Evolutionary conservation across 2,113 vertebrate species (phyloP), one percentile per base, ranked within the genome.

Genomic region (Saccopteryx bilineata): DNA sequence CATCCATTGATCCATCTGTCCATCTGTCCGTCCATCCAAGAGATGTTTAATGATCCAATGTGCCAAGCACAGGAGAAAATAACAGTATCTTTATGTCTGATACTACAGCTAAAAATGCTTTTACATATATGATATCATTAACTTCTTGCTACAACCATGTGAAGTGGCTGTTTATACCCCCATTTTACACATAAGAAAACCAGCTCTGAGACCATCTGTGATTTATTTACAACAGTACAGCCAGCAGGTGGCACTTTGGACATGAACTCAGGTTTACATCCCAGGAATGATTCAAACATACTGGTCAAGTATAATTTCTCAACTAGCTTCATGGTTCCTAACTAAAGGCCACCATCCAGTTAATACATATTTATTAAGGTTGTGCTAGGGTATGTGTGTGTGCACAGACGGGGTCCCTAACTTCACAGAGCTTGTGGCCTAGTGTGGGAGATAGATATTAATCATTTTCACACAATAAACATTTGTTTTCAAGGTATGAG

Each of bases 231-330:
- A 95, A 82, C 48, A 95, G 87, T 79, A 94, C 11, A 96, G 87
- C 82, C 82, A 97, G 95, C 74, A 97, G 95, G 93, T 96, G 94
- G 93, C 94, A 96, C 63, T 96, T 82, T 94, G 87, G 83, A 91
- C 74, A 83, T 71, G 71, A 94, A 96, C 91, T 92, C 63, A n/a
- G 79, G 65, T 71, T 91, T 92, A 80, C 39, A 52, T 56, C 14
- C 48, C 10, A 24, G 75, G 61, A 95, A 93, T 46, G 87, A 94
- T 76, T 89, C 71, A 28, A 14, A 78, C 18, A 54, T 56, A 79
- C 14, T 58, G 60, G 76, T 80, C 69, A 80, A 85, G 65, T 46
- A 14, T 33, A n/a, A 90, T 96, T 90, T 96, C 65, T 91, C 31
- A 39, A 68, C 75, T 61, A n/a, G 26, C 65, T n/a, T 93, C 50